These are phyloP conservation scores for Eucera pruinosa DNA, from an alignment of 2,888 invertebrate species.

Conservation along the genomic window DNA sequence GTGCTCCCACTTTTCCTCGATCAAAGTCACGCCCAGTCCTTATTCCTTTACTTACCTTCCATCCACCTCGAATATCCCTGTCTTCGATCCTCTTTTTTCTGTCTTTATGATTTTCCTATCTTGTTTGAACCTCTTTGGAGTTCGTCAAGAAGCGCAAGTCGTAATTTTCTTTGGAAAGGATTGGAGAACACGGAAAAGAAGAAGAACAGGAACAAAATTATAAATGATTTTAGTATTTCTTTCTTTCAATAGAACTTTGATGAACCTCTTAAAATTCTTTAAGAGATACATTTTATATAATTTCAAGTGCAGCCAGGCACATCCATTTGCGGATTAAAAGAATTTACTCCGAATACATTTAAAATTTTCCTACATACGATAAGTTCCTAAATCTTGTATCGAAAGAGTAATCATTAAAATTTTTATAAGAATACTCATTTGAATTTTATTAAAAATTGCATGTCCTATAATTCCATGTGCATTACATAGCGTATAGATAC, in stretches of 20 bases:
- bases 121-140: neutral
- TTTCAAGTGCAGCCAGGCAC: no score
- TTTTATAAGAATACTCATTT: no score
- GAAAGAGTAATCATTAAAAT: neutral
- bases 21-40: slow-evolving; percentile 75
- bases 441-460: no score
- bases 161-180: slow-evolving; percentile 39
- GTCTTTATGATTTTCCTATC: slow-evolving; percentile 4
- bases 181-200: slow-evolving; percentile 49
- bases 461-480: no score
- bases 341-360: neutral
- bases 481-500: no score
- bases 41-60: slow-evolving; percentile 50
- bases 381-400: neutral
- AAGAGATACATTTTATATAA: no score
- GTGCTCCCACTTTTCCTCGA: slow-evolving; percentile 77
- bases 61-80: slow-evolving; percentile 39
- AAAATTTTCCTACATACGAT: neutral
- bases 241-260: no score
- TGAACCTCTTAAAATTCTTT: no score
- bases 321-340: neutral
- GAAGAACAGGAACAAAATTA: no score
- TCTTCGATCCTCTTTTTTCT: slow-evolving; percentile 47
- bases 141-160: slow-evolving; percentile 6
- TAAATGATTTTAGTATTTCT: no score